Evolutionary conservation across 2,113 vertebrate species (phyloP).

Genomic region (Podarcis muralis): DNA sequence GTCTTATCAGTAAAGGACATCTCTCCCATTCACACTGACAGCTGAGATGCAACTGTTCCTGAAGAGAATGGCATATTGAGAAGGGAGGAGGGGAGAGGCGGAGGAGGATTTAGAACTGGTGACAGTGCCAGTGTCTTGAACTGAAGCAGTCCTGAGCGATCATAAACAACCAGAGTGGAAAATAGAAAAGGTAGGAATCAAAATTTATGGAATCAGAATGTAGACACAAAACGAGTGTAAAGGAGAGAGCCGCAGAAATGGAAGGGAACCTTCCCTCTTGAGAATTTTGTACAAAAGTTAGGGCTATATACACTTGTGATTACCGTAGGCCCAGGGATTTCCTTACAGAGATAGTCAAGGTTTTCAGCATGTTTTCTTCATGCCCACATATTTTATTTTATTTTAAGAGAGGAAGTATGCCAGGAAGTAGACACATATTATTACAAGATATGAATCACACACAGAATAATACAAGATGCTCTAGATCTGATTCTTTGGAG

Average conservation of each 20-base stretch:
- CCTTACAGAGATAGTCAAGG: background rate
- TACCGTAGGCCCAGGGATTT: conserved; percentile 44
- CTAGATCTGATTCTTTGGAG: conserved; percentile 73
- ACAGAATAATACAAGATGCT: conserved; percentile 31
- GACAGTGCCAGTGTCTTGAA: conserved; percentile 64
- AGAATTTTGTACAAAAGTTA: conserved; percentile 40
- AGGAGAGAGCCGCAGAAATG: conserved; percentile 52
- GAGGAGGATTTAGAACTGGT: conserved; percentile 63
- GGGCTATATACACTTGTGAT: conserved; percentile 34
- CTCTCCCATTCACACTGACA: conserved; percentile 76
- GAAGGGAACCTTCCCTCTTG: background rate
- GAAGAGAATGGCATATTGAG: conserved; percentile 31
- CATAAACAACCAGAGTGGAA: conserved; percentile 57
- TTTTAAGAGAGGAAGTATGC: conserved; percentile 26
- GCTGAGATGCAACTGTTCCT: conserved; percentile 65
- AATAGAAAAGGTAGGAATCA: conserved; percentile 51
- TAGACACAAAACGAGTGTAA: conserved; percentile 29
- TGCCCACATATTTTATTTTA: conserved; percentile 10
- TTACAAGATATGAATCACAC: conserved; percentile 66
- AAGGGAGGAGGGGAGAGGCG: background rate
- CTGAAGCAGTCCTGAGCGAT: conserved; percentile 52
- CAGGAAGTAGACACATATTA: conserved; percentile 30
- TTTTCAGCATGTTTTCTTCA: conserved; percentile 15
- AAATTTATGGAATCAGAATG: conserved; percentile 37
- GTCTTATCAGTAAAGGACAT: conserved; percentile 78